These are phyloP conservation scores for Crenichthys baileyi DNA, from an alignment of 2,797 vertebrate genomes.

Conservation along the genomic window DNA sequence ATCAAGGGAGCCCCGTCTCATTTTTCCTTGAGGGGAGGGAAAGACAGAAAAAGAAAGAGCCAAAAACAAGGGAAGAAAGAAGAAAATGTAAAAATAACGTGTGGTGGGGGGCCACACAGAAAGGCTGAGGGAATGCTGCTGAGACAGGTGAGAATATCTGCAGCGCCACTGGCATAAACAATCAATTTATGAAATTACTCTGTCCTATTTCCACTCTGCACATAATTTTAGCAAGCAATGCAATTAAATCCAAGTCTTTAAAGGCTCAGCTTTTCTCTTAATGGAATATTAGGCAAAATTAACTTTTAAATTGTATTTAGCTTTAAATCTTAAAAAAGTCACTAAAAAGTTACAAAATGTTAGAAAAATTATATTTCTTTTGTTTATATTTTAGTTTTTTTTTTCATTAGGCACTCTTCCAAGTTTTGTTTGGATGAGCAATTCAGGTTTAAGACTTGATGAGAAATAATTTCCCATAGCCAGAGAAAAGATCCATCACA, in stretches of 20 bases:
- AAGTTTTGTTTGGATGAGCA: not conserved
- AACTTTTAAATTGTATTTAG: not conserved
- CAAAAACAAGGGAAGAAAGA: not conserved
- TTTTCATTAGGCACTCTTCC: not conserved
- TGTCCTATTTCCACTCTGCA: constrained; percentile 24
- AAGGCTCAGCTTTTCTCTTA: not conserved
- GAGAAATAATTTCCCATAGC: not conserved
- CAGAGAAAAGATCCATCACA: not conserved
- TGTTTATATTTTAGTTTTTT: not conserved
- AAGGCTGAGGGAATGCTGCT: constrained; percentile 27
- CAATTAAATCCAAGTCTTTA: constrained; percentile 8
- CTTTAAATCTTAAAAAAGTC: not conserved
- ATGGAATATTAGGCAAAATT: constrained; percentile 1
- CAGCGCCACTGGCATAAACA: constrained; percentile 20
- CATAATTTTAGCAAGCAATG: constrained; percentile 26
- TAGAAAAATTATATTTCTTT: not conserved
- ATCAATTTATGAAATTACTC: constrained; percentile 36
- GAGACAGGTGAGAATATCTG: constrained; percentile 38
- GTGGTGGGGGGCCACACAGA: constrained; percentile 17
- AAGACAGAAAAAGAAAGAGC: not conserved
- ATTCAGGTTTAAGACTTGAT: not conserved
- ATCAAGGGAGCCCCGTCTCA: constrained; percentile 55
- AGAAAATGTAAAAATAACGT: constrained; percentile 11
- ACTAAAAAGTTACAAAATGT: not conserved
- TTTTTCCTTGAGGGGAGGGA: constrained; percentile 22